phyloP scores from a whole-genome alignment of 2,797 vertebrate species.

The Stomatorhinus walkeri region DNA sequence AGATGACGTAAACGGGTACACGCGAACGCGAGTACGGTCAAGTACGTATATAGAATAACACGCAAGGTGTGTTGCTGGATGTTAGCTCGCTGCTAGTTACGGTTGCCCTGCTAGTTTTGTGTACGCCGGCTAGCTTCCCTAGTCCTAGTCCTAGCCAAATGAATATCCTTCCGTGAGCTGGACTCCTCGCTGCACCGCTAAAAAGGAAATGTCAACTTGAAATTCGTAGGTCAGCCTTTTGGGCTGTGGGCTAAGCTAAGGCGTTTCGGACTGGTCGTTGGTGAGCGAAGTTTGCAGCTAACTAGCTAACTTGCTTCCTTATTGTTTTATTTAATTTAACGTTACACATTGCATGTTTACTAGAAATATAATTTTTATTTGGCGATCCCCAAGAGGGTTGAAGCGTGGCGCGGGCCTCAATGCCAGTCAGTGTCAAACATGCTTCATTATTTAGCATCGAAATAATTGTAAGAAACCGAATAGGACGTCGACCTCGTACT shows the following conservation, averaged over 20 bases:
- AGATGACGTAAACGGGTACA: not conserved
- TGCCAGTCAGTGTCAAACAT: not conserved
- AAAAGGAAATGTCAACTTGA: not conserved
- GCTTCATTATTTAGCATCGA: not conserved
- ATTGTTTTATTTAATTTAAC: not conserved
- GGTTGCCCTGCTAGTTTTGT: not conserved
- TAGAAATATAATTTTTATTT: not conserved
- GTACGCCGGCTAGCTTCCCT: not conserved
- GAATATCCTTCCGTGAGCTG: not conserved
- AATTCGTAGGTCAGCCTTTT: slow-evolving; percentile 5
- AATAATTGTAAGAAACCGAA: not conserved
- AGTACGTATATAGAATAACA: not conserved
- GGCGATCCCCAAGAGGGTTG: not conserved
- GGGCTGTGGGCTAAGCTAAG: not conserved
- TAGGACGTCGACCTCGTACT: not conserved
- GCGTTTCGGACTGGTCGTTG: not conserved
- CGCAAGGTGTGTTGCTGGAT: slow-evolving; percentile 14
- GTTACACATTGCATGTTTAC: not conserved
- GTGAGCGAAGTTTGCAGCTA: not conserved
- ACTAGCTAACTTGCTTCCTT: not conserved
- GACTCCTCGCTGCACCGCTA: not conserved
- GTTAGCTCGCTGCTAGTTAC: not conserved
- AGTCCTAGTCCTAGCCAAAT: not conserved
- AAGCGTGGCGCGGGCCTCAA: not conserved
- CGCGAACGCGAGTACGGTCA: not conserved